These are phyloP conservation scores for Ganaspis sp. DNA, from an alignment of 1,140 invertebrate genomes.

Conservation along the genomic window DNA sequence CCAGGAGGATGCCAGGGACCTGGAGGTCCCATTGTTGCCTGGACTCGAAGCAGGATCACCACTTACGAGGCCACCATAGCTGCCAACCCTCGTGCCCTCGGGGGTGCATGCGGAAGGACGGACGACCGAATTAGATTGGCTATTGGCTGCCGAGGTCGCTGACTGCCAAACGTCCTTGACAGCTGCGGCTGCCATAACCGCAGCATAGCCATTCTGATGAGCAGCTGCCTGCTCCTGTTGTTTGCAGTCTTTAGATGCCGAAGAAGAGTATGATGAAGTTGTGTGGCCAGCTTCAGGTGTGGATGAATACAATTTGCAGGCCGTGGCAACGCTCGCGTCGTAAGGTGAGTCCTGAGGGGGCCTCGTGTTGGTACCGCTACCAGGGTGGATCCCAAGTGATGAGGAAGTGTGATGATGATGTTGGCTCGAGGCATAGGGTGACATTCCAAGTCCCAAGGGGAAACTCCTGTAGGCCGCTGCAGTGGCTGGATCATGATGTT, in stretches of 20 bases:
- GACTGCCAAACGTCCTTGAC: conserved; percentile 84
- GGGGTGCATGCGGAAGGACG: conserved; percentile 91
- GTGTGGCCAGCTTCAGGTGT: conserved; percentile 79
- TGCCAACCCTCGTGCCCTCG: conserved; percentile 83
- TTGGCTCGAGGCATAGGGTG: conserved; percentile 85
- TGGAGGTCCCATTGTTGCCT: conserved; percentile 81
- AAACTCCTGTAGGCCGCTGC: conserved; percentile 86
- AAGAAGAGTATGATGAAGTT: conserved; percentile 78
- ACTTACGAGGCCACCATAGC: conserved; percentile 82
- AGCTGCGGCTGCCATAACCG: conserved; percentile 79
- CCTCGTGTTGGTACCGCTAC: conserved; percentile 83
- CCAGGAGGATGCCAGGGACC: conserved; percentile 83
- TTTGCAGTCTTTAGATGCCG: conserved; percentile 78
- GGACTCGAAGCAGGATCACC: conserved; percentile 86
- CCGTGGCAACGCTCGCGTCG: conserved; percentile 90
- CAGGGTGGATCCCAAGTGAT: conserved; percentile 71
- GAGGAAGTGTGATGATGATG: conserved; percentile 86
- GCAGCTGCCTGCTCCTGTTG: conserved; percentile 81
- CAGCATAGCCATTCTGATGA: conserved; percentile 83
- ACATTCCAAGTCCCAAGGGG: conserved; percentile 89
- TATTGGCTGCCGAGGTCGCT: conserved; percentile 78
- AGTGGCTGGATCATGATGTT: conserved; percentile 81
- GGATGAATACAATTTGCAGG: conserved; percentile 89
- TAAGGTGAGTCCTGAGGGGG: conserved; percentile 92
- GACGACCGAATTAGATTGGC: conserved; percentile 82